Base-by-base conservation (phyloP, 2,797 vertebrate species). In the Amniataba percoides region DNA sequence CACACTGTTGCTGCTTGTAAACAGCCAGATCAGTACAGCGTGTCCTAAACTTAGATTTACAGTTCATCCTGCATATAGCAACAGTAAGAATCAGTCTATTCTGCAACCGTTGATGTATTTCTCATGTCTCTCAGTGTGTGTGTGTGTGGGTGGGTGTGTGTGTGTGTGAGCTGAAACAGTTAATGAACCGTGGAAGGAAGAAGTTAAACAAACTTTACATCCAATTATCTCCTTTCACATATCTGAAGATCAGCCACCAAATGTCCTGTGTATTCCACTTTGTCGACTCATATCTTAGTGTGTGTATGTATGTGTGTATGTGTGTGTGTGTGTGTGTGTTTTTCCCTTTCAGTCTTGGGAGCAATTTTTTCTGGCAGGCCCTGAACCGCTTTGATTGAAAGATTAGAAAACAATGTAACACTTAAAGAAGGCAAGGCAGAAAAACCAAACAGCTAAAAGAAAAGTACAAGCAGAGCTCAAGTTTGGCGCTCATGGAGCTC, bases 1-100 rank as follows among this genome's bases (percentile, higher is more conserved):
- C 92, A 89, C 91, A 91, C 25, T 82, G 86, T 85, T 83, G 83
- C 83, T 74, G 68, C 86, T 80, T 64, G 71, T 87, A 81, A 85
- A 85, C 84, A 91, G 56, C 71, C n/a, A 55, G 74, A 81, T 72
- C 82, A 66, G 81, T 31, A 39, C 49, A 60, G 77, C 66, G 2
- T 58, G 82, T 79, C 78, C 71, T 72, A 7, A 77, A 70, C 31
- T 52, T 8, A 51, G 40, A 23, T 36, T 21, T 16, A 34, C 23
- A 53, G 31, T 3, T 62, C 31, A 63, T 23, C 59, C 39, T 61
- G 55, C 39, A 15, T 71, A 45, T 16, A 39, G 27, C 57, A 34
- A 34, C 3, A 36, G 6, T 36, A 36, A 36, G 34, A 36, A 36
- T 36, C 34, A 36, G 6, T 36, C 5, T 61, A 23, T 46, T 34